Conservation (phyloP, 2,888 invertebrate genomes). For the Aquatica leii region DNA sequence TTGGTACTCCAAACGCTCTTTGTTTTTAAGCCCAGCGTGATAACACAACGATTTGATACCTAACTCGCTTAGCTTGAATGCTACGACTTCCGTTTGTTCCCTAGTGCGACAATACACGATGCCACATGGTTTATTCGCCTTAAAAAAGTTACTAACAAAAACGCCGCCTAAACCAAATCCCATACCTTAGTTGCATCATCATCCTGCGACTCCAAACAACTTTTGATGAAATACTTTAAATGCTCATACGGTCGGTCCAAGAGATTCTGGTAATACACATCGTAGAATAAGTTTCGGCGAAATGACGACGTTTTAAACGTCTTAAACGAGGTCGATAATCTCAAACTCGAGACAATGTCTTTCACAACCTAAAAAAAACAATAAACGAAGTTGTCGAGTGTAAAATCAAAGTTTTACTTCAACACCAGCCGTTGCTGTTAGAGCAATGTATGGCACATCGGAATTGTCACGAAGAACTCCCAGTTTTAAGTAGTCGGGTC, state of each 20-base stretch:
- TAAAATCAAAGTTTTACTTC: slow-evolving; percentile 57
- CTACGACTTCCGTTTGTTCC: slow-evolving; percentile 87
- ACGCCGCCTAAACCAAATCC: no score
- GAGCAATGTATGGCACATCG: slow-evolving; percentile 84
- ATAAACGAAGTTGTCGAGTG: background rate
- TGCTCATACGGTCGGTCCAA: slow-evolving; percentile 80
- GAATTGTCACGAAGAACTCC: slow-evolving; percentile 74
- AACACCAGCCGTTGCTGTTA: slow-evolving; percentile 93
- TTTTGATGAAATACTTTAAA: slow-evolving; percentile 75
- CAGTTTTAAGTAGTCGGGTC: slow-evolving; percentile 92
- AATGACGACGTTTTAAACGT: slow-evolving; percentile 87
- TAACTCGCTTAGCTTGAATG: slow-evolving; percentile 74
- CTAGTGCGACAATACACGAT: slow-evolving; percentile 96
- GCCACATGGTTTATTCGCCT: slow-evolving; percentile 71
- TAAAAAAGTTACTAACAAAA: background rate
- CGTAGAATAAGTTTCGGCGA: slow-evolving; percentile 93
- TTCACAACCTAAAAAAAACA: slow-evolving; percentile 71
- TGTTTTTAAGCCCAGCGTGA: slow-evolving; percentile 85
- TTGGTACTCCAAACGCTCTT: slow-evolving; percentile 81
- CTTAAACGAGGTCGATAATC: slow-evolving; percentile 58
- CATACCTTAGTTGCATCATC: slow-evolving; percentile 52
- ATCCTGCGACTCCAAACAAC: slow-evolving; percentile 70
- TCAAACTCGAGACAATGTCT: slow-evolving; percentile 82
- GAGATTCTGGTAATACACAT: slow-evolving; percentile 88
- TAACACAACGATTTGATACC: slow-evolving; percentile 84